These are phyloP conservation scores for Myiagra hebetior DNA, from an alignment of 2,113 vertebrate species.

Conservation along the genomic window DNA sequence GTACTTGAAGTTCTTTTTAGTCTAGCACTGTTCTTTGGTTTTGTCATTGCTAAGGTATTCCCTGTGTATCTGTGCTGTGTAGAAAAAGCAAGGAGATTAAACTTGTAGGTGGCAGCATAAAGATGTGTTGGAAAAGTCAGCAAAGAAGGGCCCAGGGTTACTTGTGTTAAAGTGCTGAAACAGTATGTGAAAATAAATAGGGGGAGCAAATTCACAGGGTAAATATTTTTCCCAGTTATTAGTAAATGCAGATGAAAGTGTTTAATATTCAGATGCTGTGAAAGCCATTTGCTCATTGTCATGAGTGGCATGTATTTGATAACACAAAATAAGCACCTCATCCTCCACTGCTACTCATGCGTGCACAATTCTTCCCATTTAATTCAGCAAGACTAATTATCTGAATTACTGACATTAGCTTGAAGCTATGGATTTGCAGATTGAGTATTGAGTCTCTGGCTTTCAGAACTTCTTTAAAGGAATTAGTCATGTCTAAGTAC, in stretches of 20 bases:
- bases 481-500: constrained; percentile 40
- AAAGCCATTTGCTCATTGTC: background rate
- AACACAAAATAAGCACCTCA: background rate
- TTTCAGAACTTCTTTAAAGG: constrained; percentile 42
- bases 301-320: background rate
- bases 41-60: background rate
- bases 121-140: background rate
- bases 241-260: background rate
- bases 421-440: constrained; percentile 7
- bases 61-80: background rate
- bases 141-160: background rate
- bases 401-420: constrained; percentile 49
- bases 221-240: background rate
- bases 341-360: background rate
- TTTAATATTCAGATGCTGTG: background rate
- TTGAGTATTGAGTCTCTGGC: background rate
- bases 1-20: background rate
- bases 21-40: background rate
- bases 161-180: background rate
- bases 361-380: background rate
- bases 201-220: background rate
- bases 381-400: constrained; percentile 62
- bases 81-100: background rate
- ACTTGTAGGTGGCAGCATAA: background rate
- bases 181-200: background rate